Evolutionary conservation across 2,797 vertebrate genomes (phyloP).

Genomic region (Carapus acus): DNA sequence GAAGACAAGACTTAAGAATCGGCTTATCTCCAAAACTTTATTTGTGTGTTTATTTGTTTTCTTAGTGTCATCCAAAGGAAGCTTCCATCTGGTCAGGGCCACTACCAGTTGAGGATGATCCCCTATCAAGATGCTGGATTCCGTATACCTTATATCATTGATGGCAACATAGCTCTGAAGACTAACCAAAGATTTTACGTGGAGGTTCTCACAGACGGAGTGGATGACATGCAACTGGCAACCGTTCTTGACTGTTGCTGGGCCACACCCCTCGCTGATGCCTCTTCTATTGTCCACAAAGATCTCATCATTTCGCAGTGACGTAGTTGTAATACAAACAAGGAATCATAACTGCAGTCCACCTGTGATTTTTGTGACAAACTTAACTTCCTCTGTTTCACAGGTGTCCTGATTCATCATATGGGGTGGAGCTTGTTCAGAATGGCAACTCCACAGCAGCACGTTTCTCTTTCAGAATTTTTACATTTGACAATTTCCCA

Average conservation of each 20-base stretch:
- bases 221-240: slow-evolving; percentile 42
- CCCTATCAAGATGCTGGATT: slow-evolving; percentile 56
- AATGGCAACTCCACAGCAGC: slow-evolving; percentile 52
- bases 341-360: no score
- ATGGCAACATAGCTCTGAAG: slow-evolving; percentile 29
- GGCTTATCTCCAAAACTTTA: not conserved
- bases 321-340: slow-evolving; percentile 8
- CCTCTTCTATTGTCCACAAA: slow-evolving; percentile 34
- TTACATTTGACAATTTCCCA: slow-evolving; percentile 20
- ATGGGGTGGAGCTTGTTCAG: slow-evolving; percentile 46
- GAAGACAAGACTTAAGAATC: not conserved
- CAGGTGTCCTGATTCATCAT: slow-evolving; percentile 60
- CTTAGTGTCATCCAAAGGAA: slow-evolving; percentile 45
- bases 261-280: slow-evolving; percentile 50
- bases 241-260: slow-evolving; percentile 51
- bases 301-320: slow-evolving; percentile 50
- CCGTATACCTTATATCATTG: slow-evolving; percentile 23
- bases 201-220: slow-evolving; percentile 52
- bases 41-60: slow-evolving; percentile 1
- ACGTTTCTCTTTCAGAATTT: slow-evolving; percentile 51
- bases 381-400: no score
- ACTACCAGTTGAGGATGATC: slow-evolving; percentile 52
- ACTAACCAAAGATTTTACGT: slow-evolving; percentile 56
- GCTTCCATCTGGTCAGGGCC: slow-evolving; percentile 51
- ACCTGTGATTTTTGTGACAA: no score